Conservation (phyloP, 1,140 invertebrate species). For the Macrocentrus cingulum region DNA sequence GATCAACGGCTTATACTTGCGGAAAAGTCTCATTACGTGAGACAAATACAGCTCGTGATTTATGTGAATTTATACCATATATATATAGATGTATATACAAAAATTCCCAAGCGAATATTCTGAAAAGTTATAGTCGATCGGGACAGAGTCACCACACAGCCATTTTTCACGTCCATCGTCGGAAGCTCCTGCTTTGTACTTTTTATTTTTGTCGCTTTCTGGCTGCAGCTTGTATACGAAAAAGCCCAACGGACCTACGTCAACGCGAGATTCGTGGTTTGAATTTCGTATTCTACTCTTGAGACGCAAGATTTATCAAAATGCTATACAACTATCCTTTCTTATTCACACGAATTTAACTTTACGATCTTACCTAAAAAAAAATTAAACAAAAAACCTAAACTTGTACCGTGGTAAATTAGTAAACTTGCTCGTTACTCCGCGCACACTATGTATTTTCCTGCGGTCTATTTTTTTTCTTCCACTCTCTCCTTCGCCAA, state of each 20-base stretch:
- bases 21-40: too few species aligned
- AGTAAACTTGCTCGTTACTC: slow-evolving; percentile 1
- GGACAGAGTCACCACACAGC: not conserved
- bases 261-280: slow-evolving; percentile 14
- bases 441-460: not conserved
- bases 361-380: not conserved
- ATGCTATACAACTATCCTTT: not conserved
- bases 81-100: not conserved
- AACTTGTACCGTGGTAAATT: not conserved
- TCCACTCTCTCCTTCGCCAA: not conserved
- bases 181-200: slow-evolving; percentile 6
- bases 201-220: slow-evolving; percentile 1
- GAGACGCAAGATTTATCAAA: slow-evolving; percentile 12
- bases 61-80: too few species aligned
- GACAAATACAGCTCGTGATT: too few species aligned
- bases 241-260: slow-evolving; percentile 5
- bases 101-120: not conserved
- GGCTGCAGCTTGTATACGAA: not conserved
- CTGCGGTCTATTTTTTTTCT: not conserved
- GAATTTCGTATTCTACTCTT: slow-evolving; percentile 9
- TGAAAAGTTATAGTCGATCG: slow-evolving; percentile 4
- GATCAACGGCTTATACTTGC: not conserved
- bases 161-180: slow-evolving; percentile 15
- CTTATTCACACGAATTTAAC: slow-evolving; percentile 16
- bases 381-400: not conserved